phyloP scores from a whole-genome alignment of 2,797 vertebrate species.

The Stomatorhinus walkeri region DNA sequence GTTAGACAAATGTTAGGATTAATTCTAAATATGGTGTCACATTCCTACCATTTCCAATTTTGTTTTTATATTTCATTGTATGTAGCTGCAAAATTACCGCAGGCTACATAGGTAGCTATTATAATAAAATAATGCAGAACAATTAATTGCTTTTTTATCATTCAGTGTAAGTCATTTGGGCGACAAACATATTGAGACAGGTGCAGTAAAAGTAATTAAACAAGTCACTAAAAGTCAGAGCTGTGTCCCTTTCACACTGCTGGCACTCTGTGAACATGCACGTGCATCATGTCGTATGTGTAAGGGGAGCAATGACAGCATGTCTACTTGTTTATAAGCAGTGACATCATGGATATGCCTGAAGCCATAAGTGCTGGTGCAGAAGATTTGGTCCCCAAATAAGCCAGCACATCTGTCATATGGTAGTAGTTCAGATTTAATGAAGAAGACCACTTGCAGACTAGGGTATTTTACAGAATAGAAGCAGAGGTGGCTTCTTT shows the following conservation, averaged over 20 bases:
- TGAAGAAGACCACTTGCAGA: not conserved
- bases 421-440: not conserved
- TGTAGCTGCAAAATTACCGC: not conserved
- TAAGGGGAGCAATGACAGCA: not conserved
- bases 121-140: not conserved
- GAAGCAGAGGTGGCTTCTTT: not conserved
- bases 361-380: not conserved
- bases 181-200: not conserved
- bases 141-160: not conserved
- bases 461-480: not conserved
- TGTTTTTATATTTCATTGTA: not conserved
- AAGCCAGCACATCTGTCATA: not conserved
- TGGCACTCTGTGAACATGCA: not conserved
- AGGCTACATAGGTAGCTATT: not conserved
- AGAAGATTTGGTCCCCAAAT: not conserved
- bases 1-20: not conserved
- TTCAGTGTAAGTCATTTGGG: not conserved
- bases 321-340: not conserved
- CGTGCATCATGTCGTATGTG: not conserved
- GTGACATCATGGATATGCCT: not conserved
- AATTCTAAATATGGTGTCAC: not conserved
- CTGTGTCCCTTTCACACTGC: not conserved
- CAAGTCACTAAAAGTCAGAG: not conserved
- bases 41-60: not conserved
- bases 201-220: not conserved